Conservation (phyloP, 2,113 vertebrate species). For the Oryzias woworae region DNA sequence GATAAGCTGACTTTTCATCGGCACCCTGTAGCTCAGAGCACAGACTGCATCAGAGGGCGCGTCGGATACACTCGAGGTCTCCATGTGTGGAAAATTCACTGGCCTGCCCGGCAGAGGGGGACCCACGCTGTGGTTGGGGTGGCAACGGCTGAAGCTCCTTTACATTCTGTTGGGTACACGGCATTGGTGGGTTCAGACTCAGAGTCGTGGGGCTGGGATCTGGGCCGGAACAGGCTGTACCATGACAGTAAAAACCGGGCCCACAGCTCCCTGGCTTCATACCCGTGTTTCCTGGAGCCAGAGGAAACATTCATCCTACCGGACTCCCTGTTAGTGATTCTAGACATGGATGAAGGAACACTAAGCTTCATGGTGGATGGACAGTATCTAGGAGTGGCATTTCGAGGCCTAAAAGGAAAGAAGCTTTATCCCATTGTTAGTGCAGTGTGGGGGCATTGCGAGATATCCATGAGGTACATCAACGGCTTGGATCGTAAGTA, state of each 20-base stretch:
- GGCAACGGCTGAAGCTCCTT: constrained; percentile 85
- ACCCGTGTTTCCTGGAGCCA: constrained; percentile 91
- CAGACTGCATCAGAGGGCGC: constrained; percentile 91
- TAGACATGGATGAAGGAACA: constrained; percentile 98
- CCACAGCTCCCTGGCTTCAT: constrained; percentile 81
- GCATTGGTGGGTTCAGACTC: constrained; percentile 90
- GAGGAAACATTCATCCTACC: constrained; percentile 93
- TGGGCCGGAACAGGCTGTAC: constrained; percentile 94
- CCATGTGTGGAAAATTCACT: constrained; percentile 93
- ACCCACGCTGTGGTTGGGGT: constrained; percentile 94
- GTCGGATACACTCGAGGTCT: constrained; percentile 92
- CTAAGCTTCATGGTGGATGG: constrained; percentile 96
- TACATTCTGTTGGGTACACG: constrained; percentile 94
- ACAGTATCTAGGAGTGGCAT: constrained; percentile 96
- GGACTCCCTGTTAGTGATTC: constrained; percentile 91
- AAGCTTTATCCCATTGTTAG: constrained; percentile 96
- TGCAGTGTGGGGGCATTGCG: constrained; percentile 97
- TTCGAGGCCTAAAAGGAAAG: constrained; percentile 94
- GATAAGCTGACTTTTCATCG: constrained; percentile 95
- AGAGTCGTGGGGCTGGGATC: constrained; percentile 98
- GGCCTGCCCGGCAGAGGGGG: constrained; percentile 90
- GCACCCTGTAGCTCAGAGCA: constrained; percentile 96
- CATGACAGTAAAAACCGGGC: constrained; percentile 94
- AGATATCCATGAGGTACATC: constrained; percentile 97
- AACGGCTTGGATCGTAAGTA: constrained; percentile 97